Percentiles rank a stretch among this genome's conserved stretches.
Evolutionary conservation across 2,888 invertebrate genomes (phyloP).

Genomic region (Platycnemis pennipes): DNA sequence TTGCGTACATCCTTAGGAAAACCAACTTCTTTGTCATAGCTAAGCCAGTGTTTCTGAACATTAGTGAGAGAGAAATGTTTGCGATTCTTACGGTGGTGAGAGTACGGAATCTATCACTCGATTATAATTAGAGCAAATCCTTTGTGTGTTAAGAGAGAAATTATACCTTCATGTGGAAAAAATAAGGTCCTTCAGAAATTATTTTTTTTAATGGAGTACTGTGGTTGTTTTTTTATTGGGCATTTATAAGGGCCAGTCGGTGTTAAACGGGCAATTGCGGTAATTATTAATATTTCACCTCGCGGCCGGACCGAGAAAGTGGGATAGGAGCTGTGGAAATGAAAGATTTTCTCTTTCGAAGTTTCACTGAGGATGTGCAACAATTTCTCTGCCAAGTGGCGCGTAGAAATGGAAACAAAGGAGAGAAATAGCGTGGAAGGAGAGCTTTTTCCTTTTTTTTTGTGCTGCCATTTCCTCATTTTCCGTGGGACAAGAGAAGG

Average conservation of each 20-base stretch:
- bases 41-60: neutral
- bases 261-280: neutral
- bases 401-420: slow-evolving; percentile 31
- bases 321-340: neutral
- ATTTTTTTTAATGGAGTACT: neutral
- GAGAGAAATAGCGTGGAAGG: neutral
- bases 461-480: neutral
- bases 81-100: neutral
- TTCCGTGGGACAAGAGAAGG: neutral
- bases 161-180: neutral
- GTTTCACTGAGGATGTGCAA: slow-evolving; percentile 22
- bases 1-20: neutral
- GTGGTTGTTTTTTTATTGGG: neutral
- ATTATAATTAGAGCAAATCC: neutral
- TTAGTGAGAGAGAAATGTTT: neutral
- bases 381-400: slow-evolving; percentile 7
- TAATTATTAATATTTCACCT: neutral
- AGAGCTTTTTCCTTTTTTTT: neutral
- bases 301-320: slow-evolving; percentile 1
- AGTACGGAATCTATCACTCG: neutral
- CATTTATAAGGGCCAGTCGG: neutral
- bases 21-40: neutral
- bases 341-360: slow-evolving; percentile 11
- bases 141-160: neutral
- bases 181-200: neutral